phyloP scores from a whole-genome alignment of 2,113 vertebrate genomes.

The Sander lucioperca region DNA sequence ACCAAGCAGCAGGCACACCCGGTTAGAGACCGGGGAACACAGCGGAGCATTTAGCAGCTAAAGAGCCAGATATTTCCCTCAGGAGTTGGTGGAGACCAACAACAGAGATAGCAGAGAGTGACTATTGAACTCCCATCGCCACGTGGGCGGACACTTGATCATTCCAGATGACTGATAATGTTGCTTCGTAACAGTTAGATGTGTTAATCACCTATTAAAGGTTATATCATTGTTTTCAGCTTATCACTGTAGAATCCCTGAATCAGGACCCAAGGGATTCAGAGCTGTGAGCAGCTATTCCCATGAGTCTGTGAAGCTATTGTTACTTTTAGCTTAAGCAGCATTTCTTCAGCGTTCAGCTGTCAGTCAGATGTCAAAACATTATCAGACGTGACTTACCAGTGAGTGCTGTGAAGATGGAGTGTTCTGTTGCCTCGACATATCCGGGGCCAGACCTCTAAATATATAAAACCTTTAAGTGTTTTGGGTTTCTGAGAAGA shows the following conservation, averaged over 20 bases:
- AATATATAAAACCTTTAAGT: not conserved
- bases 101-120: no score
- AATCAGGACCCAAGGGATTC: not conserved
- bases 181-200: no score
- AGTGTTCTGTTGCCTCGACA: not conserved
- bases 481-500: not conserved
- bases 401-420: not conserved
- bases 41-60: no score
- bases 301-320: not conserved
- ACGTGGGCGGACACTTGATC: no score
- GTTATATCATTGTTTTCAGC: not conserved
- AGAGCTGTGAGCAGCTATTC: not conserved
- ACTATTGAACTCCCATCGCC: no score
- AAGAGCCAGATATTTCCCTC: no score
- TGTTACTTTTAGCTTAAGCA: not conserved
- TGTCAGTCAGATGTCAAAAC: not conserved
- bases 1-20: no score
- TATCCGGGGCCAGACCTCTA: not conserved
- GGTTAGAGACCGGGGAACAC: no score
- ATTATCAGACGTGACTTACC: not conserved
- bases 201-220: no score
- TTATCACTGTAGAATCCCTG: not conserved
- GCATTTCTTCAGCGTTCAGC: not conserved
- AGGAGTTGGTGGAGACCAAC: no score
- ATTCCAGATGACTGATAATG: no score